Evolutionary conservation across 2,797 vertebrate genomes (phyloP).

Genomic region (Sphaeramia orbicularis): DNA sequence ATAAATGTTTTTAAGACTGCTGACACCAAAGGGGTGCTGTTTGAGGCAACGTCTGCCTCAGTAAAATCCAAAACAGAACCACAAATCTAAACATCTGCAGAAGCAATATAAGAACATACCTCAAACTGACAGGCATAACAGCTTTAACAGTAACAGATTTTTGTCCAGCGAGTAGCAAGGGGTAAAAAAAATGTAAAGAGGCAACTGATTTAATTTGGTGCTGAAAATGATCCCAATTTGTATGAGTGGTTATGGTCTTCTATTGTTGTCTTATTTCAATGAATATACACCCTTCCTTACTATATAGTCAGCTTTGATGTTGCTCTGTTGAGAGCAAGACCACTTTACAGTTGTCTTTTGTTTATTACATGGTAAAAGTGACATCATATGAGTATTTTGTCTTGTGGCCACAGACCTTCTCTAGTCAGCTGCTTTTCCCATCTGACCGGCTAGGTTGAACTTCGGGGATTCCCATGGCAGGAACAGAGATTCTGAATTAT

Average conservation of each 20-base stretch:
- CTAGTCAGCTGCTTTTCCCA: slow-evolving; percentile 7
- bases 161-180: not conserved
- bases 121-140: slow-evolving; percentile 55
- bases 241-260: not conserved
- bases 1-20: slow-evolving; percentile 24
- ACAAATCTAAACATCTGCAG: slow-evolving; percentile 62
- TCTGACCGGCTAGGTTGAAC: not conserved
- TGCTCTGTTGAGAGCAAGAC: not conserved
- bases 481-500: not conserved
- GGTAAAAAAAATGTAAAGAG: not conserved
- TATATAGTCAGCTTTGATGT: not conserved
- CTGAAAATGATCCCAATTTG: not conserved
- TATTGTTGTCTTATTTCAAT: not conserved
- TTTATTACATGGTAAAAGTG: not conserved
- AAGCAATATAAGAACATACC: slow-evolving; percentile 38
- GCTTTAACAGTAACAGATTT: slow-evolving; percentile 32
- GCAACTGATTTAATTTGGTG: not conserved
- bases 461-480: slow-evolving; percentile 3
- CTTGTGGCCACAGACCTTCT: not conserved
- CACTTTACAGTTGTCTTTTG: not conserved
- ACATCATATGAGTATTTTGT: not conserved
- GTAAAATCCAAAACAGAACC: slow-evolving; percentile 33
- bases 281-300: not conserved
- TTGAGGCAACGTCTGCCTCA: slow-evolving; percentile 24
- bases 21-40: slow-evolving; percentile 10